Percentiles rank a stretch among this genome's conserved stretches.
Evolutionary conservation across 2,888 invertebrate species (phyloP).

Genomic region (Apodemia hepburni): DNA sequence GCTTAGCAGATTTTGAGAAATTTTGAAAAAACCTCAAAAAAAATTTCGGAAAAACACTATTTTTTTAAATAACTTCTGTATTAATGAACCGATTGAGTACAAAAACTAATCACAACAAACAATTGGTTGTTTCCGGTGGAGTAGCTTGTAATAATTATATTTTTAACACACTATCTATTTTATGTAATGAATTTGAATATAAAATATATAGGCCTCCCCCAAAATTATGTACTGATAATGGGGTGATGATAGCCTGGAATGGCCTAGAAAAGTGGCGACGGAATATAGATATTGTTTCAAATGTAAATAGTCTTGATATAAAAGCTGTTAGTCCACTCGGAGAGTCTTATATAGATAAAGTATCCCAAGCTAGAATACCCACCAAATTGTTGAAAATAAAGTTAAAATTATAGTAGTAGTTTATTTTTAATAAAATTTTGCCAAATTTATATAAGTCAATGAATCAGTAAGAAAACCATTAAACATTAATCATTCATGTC

Average conservation of each 20-base stretch:
- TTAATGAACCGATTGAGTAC: too few species aligned
- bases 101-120: too few species aligned
- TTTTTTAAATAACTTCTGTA: too few species aligned
- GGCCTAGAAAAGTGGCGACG: slow-evolving; percentile 89
- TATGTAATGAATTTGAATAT: slow-evolving; percentile 85
- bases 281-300: slow-evolving; percentile 70
- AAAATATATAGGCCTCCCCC: slow-evolving; percentile 88
- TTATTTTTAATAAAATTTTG: slow-evolving; percentile 14
- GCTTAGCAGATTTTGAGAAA: too few species aligned
- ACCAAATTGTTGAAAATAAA: slow-evolving; percentile 63
- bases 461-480: too few species aligned
- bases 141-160: slow-evolving; percentile 97
- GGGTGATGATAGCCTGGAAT: slow-evolving; percentile 99
- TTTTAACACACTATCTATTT: slow-evolving; percentile 82
- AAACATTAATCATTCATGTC: too few species aligned
- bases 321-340: slow-evolving; percentile 83
- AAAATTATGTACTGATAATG: slow-evolving; percentile 97
- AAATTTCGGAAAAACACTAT: too few species aligned
- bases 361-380: slow-evolving; percentile 75
- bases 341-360: slow-evolving; percentile 78
- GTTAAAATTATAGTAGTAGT: slow-evolving; percentile 30
- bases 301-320: slow-evolving; percentile 83
- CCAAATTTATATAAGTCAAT: too few species aligned
- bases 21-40: too few species aligned
- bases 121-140: slow-evolving; percentile 94